Percentiles rank a stretch among this genome's conserved stretches.
Conservation (phyloP, 2,888 invertebrate species). For the Tortrix viridana region DNA sequence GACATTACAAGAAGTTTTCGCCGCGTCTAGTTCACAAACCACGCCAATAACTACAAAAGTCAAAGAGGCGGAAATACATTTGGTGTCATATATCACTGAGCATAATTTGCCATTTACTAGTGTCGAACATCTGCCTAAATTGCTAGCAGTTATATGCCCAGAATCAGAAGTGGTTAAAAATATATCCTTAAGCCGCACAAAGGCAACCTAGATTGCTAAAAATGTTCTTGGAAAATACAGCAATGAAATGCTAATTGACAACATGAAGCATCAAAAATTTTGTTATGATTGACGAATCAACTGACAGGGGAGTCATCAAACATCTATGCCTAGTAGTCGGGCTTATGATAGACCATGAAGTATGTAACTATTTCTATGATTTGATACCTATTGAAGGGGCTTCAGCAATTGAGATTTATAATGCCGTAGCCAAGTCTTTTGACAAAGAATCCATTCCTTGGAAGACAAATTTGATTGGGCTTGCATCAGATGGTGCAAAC, state of each 20-base stretch:
- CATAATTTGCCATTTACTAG: constrained; percentile 27
- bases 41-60: not conserved
- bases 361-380: constrained; percentile 39
- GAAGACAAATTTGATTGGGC: constrained; percentile 44
- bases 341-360: constrained; percentile 35
- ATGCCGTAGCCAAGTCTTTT: constrained; percentile 41
- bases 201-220: constrained; percentile 36
- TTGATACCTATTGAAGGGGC: constrained; percentile 43
- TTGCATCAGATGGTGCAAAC: constrained; percentile 45
- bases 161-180: constrained; percentile 28
- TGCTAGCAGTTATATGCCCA: constrained; percentile 23
- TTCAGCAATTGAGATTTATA: constrained; percentile 37
- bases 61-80: constrained; percentile 8
- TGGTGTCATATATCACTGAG: constrained; percentile 13
- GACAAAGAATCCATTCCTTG: constrained; percentile 44
- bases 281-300: constrained; percentile 41
- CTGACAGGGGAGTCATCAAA: constrained; percentile 39
- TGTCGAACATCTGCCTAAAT: constrained; percentile 32
- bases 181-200: constrained; percentile 35
- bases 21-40: not conserved
- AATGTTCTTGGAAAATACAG: constrained; percentile 38
- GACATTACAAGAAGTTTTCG: constrained; percentile 1
- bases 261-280: constrained; percentile 38
- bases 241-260: constrained; percentile 28
- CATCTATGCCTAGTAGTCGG: constrained; percentile 39